These are phyloP conservation scores for Melanotaenia boesemani DNA, from an alignment of 2,797 vertebrate species.

Conservation along the genomic window DNA sequence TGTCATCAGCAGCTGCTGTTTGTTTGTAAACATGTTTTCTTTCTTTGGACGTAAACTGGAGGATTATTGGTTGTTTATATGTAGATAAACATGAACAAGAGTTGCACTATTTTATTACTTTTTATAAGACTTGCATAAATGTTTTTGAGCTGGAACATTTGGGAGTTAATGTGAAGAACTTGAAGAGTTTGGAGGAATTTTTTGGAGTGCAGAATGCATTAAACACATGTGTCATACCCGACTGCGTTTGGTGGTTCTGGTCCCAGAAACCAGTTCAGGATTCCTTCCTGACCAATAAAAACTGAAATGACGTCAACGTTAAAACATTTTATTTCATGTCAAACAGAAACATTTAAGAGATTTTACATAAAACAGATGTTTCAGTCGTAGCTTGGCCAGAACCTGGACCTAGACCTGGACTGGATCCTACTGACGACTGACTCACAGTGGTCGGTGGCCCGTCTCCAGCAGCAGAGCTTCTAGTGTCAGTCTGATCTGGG, in stretches of 20 bases:
- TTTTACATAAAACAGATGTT: no score
- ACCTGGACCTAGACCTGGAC: neutral
- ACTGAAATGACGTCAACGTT: neutral
- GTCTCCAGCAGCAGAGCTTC: slow-evolving; percentile 95
- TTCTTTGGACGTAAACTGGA: slow-evolving; percentile 40
- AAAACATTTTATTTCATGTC: neutral
- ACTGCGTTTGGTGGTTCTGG: neutral
- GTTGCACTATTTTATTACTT: slow-evolving; percentile 88
- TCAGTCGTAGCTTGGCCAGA: no score
- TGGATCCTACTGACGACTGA: neutral
- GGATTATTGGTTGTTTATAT: slow-evolving; percentile 77
- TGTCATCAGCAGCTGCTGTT: slow-evolving; percentile 61
- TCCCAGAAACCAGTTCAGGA: neutral
- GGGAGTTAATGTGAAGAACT: slow-evolving; percentile 18
- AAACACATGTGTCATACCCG: slow-evolving; percentile 31
- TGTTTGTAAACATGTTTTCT: slow-evolving; percentile 72
- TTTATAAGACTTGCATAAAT: slow-evolving; percentile 78
- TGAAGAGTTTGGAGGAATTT: slow-evolving; percentile 16
- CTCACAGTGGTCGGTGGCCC: slow-evolving; percentile 83
- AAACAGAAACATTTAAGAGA: neutral
- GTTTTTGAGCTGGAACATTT: slow-evolving; percentile 40
- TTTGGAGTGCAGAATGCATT: slow-evolving; percentile 37
- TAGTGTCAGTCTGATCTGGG: slow-evolving; percentile 79
- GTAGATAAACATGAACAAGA: slow-evolving; percentile 80
- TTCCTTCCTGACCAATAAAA: neutral